Conservation (phyloP, 35 echinoderm and acorn worm species). For the Apostichopus parvimensis region DNA sequence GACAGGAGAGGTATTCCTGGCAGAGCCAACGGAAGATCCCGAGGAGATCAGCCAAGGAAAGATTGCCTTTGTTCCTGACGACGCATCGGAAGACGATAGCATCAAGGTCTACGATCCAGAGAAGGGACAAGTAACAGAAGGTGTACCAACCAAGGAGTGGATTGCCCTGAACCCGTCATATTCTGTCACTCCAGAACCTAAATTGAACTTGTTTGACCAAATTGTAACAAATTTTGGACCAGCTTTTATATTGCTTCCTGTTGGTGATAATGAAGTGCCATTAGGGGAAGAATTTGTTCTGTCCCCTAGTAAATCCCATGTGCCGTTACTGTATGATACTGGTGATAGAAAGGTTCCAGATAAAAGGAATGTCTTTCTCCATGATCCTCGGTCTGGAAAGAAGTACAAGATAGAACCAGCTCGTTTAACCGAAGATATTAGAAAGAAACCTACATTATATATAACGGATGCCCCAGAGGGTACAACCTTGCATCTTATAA, state of each 20-base stretch:
- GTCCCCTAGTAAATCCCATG: too few relatives aligned
- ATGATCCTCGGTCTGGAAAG: too few relatives aligned
- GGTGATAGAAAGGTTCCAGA: too few relatives aligned
- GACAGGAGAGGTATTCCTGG: conserved; percentile 35
- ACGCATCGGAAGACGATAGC: conserved; percentile 29
- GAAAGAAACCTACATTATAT: too few relatives aligned
- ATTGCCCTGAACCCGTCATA: not conserved
- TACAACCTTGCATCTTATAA: conserved; percentile 33
- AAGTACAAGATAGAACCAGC: too few relatives aligned
- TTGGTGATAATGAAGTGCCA: not conserved
- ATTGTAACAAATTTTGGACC: conserved; percentile 15
- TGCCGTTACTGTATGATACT: too few relatives aligned
- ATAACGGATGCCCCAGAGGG: too few relatives aligned
- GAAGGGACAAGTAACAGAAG: conserved; percentile 35
- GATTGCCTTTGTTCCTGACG: conserved; percentile 35
- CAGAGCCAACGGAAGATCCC: conserved; percentile 42
- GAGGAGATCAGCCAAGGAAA: conserved; percentile 35
- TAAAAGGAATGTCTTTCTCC: too few relatives aligned
- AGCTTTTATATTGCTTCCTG: conserved; percentile 23
- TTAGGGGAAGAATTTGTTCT: not conserved
- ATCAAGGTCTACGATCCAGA: conserved; percentile 50
- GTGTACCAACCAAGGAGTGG: conserved; percentile 55
- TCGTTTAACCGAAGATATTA: too few relatives aligned
- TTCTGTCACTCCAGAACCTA: not conserved
- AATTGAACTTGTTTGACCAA: not conserved